Evolutionary conservation across 2,888 invertebrate genomes (phyloP).

Genomic region (Podotricha telesiphe): DNA sequence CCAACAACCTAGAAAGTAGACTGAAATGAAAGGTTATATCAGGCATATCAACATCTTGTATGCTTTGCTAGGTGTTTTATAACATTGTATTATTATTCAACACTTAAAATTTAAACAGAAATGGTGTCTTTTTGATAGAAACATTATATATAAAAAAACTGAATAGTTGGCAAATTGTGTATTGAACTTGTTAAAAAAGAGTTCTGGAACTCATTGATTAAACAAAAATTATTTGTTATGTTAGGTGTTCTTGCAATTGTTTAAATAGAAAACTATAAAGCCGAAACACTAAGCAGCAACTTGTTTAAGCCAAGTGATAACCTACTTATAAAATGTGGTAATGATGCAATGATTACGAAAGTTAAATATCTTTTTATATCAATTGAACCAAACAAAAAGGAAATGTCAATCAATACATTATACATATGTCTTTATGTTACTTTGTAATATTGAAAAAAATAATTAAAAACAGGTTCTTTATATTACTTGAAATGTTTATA

Average conservation of each 20-base stretch:
- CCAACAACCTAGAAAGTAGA: conserved; percentile 94
- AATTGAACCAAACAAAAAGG: neutral
- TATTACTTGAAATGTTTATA: neutral
- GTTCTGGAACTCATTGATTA: conserved; percentile 15
- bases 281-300: conserved; percentile 45
- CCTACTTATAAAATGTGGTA: conserved; percentile 21
- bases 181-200: neutral
- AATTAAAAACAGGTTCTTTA: conserved; percentile 3
- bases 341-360: neutral
- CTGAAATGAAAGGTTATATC: conserved; percentile 29
- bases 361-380: conserved; percentile 13
- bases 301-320: conserved; percentile 52
- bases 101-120: neutral
- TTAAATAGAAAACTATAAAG: conserved; percentile 21
- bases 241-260: conserved; percentile 24
- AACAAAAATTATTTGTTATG: conserved; percentile 19
- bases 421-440: neutral
- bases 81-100: neutral
- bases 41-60: conserved; percentile 49
- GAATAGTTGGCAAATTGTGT: neutral
- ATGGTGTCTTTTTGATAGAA: neutral
- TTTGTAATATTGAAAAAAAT: neutral
- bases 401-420: conserved; percentile 10
- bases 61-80: conserved; percentile 41
- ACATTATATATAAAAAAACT: neutral